phyloP scores from a whole-genome alignment of 1,140 invertebrate genomes.

The Temnothorax curvispinosus region DNA sequence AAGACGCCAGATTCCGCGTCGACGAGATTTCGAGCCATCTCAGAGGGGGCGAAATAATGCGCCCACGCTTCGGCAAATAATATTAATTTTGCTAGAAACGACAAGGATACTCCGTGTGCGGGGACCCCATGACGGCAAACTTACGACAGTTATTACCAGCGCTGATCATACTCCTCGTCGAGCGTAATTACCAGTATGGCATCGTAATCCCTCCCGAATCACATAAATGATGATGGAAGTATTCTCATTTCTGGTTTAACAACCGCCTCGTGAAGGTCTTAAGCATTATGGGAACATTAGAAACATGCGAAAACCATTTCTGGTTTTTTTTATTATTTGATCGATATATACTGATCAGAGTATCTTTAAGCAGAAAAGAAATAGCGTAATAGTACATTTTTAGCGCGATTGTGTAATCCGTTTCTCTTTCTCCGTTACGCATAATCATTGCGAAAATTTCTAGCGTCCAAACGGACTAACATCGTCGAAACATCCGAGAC shows the following conservation, averaged over 20 bases:
- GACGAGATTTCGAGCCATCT: conserved; percentile 45
- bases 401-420: not conserved
- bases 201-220: conserved; percentile 30
- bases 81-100: conserved; percentile 51
- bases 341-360: not conserved
- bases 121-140: not conserved
- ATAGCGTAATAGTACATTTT: not conserved
- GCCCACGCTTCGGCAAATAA: conserved; percentile 3
- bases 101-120: not conserved
- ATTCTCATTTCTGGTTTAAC: conserved; percentile 23
- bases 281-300: not conserved
- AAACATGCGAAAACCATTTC: not conserved
- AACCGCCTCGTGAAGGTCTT: not conserved
- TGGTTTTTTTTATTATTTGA: not conserved
- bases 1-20: conserved; percentile 36
- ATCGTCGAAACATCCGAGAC: conserved; percentile 56
- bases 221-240: conserved; percentile 25
- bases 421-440: not conserved
- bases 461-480: conserved; percentile 27
- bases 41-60: conserved; percentile 44
- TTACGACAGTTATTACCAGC: conserved; percentile 29
- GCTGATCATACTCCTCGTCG: conserved; percentile 33
- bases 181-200: conserved; percentile 31
- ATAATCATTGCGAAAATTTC: conserved; percentile 36
- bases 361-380: not conserved